Evolutionary conservation across 1,140 invertebrate species (phyloP).

Genomic region (Melanaphis sacchari): DNA sequence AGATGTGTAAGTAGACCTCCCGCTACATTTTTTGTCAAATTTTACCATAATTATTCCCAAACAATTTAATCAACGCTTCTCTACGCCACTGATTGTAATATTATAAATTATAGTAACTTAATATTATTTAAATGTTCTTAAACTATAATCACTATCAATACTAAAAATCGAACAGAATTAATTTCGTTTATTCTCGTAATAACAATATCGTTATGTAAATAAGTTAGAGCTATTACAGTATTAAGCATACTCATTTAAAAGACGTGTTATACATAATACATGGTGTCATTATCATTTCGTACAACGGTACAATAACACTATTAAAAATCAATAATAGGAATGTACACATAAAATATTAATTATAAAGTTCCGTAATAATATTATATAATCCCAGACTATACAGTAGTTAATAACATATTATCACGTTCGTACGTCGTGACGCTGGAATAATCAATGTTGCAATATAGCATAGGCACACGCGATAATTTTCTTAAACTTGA

Average conservation of each 20-base stretch:
- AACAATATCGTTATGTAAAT: background rate
- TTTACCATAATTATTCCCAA: background rate
- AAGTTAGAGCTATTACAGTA: background rate
- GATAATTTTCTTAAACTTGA: background rate
- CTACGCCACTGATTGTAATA: too few relatives aligned
- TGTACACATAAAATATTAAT: conserved; percentile 9
- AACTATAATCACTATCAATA: background rate
- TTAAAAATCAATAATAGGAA: conserved; percentile 15
- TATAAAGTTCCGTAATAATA: background rate
- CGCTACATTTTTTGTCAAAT: background rate
- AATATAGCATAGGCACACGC: background rate
- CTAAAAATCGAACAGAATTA: background rate
- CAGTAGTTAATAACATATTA: background rate
- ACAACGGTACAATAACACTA: background rate
- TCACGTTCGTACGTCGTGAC: background rate
- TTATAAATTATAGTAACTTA: too few relatives aligned
- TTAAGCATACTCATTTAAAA: background rate
- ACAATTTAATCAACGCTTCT: too few relatives aligned
- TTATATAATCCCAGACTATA: background rate
- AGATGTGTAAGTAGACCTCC: background rate
- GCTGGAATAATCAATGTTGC: background rate
- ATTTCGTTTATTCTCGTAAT: background rate
- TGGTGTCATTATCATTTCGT: background rate
- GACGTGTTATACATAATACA: background rate
- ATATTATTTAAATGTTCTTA: too few relatives aligned